Evolutionary conservation across 2,113 vertebrate species (phyloP), one percentile per base, ranked within the genome.

Genomic region (Macquaria australasica): DNA sequence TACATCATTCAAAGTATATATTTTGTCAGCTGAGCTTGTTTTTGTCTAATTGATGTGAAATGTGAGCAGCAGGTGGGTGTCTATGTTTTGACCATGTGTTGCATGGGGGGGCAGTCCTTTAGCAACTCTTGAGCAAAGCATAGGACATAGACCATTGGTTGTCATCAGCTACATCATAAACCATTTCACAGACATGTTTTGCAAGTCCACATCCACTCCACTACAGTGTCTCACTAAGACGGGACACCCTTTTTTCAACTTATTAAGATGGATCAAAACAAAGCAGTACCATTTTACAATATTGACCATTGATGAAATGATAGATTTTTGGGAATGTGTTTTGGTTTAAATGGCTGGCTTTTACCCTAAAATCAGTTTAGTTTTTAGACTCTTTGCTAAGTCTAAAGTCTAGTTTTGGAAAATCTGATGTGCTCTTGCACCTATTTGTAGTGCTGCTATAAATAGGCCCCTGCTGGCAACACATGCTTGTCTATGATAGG

Each of bases 361-460:
- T 80, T 56, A 45, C n/a, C 58, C 6, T 14, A 8, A 66, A 74
- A 58, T 70, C 4, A 28, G n/a, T 53, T 71, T 41, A 59, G 10
- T 23, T 83, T 88, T 87, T 59, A 66, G 34, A 85, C 39, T 86
- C 15, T 88, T 85, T 85, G 25, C 58, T 45, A 77, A 83, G 64
- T 87, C 86, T 88, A 63, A 94, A 88, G 88, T 87, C 83, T 90
- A 92, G 91, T 93, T 95, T 93, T 48, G 87, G 93, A 96, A 95
- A 95, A 90, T 93, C 90, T 91, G 92, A 96, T 96, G 95, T 93
- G 91, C 90, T 94, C 91, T 92, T 89, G 91, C 86, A 80, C 92
- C 95, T 96, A 96, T 96, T 96, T 96, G 94, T 95, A 85, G 94
- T 85, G 85, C 87, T 89, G 74, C 96, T 96, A 96, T 94, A 95